Conservation (phyloP, 2,797 vertebrate genomes). For the Hydrolagus colliei region DNA sequence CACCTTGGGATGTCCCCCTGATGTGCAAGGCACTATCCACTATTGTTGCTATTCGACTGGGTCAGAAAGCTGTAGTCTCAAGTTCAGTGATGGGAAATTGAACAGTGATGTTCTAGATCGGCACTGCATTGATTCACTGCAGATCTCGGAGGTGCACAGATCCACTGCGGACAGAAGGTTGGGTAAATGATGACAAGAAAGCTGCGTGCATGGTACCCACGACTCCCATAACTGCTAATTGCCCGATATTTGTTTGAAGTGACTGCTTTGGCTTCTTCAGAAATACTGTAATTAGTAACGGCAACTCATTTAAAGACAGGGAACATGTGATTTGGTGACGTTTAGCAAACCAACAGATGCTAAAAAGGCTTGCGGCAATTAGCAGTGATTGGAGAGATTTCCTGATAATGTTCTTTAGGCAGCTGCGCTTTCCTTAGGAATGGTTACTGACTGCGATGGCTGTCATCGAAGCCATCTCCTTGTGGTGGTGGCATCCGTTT, state of each 20-base stretch:
- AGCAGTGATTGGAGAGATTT: slow-evolving; percentile 18
- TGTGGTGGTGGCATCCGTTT: not conserved
- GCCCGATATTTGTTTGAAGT: slow-evolving; percentile 10
- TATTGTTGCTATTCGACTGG: too few relatives aligned
- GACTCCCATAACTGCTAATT: not conserved
- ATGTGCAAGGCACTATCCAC: too few relatives aligned
- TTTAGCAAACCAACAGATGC: slow-evolving; percentile 27
- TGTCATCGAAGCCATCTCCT: not conserved
- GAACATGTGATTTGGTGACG: slow-evolving; percentile 29
- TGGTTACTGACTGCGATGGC: not conserved
- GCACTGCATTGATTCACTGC: too few relatives aligned
- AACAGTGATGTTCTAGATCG: too few relatives aligned
- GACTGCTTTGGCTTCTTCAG: slow-evolving; percentile 15
- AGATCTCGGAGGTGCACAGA: too few relatives aligned
- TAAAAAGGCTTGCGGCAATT: slow-evolving; percentile 26
- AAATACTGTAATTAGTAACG: slow-evolving; percentile 10
- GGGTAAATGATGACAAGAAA: not conserved
- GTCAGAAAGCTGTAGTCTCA: too few relatives aligned
- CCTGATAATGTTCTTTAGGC: slow-evolving; percentile 17
- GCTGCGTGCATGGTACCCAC: not conserved
- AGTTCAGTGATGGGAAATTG: too few relatives aligned
- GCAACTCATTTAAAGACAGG: slow-evolving; percentile 18
- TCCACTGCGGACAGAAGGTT: too few relatives aligned
- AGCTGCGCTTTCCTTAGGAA: slow-evolving; percentile 4
- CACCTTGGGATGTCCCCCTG: too few relatives aligned